Percentiles rank a stretch among this genome's conserved stretches.
These are phyloP conservation scores for Cyanistes caeruleus DNA, from an alignment of 2,113 vertebrate species.

Conservation along the genomic window DNA sequence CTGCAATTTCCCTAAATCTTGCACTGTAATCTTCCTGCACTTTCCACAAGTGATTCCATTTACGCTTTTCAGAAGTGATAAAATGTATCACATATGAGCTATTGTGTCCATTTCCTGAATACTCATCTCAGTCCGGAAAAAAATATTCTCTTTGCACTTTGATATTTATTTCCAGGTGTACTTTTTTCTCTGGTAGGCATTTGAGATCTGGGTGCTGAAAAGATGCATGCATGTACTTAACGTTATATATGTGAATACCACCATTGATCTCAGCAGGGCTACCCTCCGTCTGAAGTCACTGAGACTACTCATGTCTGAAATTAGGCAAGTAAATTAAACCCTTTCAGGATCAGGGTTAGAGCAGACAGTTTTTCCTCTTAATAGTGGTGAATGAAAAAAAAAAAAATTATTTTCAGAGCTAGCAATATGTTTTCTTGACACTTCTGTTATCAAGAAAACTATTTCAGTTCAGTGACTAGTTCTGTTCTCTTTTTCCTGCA, in stretches of 20 bases:
- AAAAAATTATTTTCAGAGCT: not conserved
- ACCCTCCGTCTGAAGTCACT: constrained; percentile 13
- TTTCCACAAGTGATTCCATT: constrained; percentile 46
- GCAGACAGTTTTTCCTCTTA: not conserved
- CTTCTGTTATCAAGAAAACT: not conserved
- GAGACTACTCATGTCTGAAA: constrained; percentile 11
- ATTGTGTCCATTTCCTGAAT: constrained; percentile 29
- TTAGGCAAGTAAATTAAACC: constrained; percentile 19
- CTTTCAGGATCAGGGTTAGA: not conserved
- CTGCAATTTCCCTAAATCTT: not conserved
- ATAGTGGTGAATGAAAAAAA: not conserved
- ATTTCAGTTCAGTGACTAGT: not conserved
- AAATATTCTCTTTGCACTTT: not conserved
- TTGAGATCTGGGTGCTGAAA: constrained; percentile 32
- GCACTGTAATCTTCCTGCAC: not conserved
- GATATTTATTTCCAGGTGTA: constrained; percentile 36
- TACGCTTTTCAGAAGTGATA: constrained; percentile 23
- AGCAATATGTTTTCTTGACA: not conserved
- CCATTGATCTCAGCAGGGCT: constrained; percentile 56
- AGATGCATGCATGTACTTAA: not conserved
- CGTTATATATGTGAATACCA: not conserved
- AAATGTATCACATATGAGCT: constrained; percentile 45
- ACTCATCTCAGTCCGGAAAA: not conserved
- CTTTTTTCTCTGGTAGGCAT: not conserved
- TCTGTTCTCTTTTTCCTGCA: not conserved